Evolutionary conservation across 2,888 invertebrate species (phyloP), one percentile per base, ranked within the genome.

Genomic region (Eustalomyia histrio): DNA sequence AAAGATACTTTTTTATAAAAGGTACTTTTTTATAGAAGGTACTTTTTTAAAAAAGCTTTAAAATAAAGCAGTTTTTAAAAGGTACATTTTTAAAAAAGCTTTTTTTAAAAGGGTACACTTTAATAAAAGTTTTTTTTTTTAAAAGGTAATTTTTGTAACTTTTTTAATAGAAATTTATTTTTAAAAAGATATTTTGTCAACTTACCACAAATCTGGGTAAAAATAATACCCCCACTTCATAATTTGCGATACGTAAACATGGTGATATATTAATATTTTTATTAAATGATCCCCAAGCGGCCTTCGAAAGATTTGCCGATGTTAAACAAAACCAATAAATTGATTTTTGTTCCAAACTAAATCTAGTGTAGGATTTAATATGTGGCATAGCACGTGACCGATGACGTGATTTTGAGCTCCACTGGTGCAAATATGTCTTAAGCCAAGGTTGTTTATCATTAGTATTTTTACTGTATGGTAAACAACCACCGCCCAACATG

Each of bases 221-320:
- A 85, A 98, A 95, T 58, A 99, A 88, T 0, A 99, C 96, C 0
- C 99, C 99, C 0, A 94, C 95, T 90, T 99, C 99, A 87, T 96
- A 98, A 55, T 97, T 97, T 89, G 96, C 93, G 9, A 98, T 93
- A 39, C 95, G 93, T 1, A 92, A 88, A 0, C 92, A 92, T 0
- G 90, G 90, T 88, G 93, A 92, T 90, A 93, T 90, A 91, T 93
- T 86, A 3, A 87, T 80, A 53, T 92, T 93, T 80, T 92, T 93
- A 83, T 93, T 94, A 9, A 92, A 89, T 10, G 91, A 91, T 52
- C 99, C 99, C 99, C 99, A 99, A 0, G 99, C 99, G 1, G 99
- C 97, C 91, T 98, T 99, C 12, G 99, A 99, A 35, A 99, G 91
- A 91, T 99, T 99, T 0, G 97, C 97, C 69, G 98, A 98, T 0